phyloP scores from a whole-genome alignment of 2,113 vertebrate genomes.

The Triplophysa tibetana region DNA sequence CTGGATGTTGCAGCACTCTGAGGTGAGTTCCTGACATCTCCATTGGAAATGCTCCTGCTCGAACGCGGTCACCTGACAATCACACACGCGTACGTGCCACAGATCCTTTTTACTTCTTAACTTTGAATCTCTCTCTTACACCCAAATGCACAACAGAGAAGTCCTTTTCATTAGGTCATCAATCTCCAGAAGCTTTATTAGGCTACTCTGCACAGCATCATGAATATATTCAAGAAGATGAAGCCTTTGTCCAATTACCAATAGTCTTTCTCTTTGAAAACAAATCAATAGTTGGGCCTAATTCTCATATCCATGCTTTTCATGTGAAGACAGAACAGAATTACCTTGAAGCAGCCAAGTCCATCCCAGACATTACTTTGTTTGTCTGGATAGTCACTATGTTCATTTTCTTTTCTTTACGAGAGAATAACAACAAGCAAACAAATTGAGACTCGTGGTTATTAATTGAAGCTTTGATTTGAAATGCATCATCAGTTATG shows the following conservation, averaged over 20 bases:
- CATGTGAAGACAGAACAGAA: background rate
- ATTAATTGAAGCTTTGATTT: too few relatives aligned
- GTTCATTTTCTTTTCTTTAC: slow-evolving; percentile 52
- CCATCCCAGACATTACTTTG: slow-evolving; percentile 55
- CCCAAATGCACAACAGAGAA: background rate
- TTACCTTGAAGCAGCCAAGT: slow-evolving; percentile 68
- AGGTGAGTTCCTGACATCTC: slow-evolving; percentile 65
- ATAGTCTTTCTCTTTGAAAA: slow-evolving; percentile 12
- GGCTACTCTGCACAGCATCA: background rate
- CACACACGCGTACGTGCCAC: slow-evolving; percentile 2
- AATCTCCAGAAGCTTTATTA: background rate
- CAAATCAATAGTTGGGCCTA: slow-evolving; percentile 4
- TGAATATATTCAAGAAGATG: background rate
- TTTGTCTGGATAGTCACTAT: slow-evolving; percentile 55
- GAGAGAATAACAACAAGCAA: background rate
- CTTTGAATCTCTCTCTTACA: background rate
- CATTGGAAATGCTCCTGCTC: slow-evolving; percentile 71
- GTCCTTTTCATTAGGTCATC: background rate
- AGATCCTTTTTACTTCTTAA: background rate
- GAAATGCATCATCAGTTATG: too few relatives aligned
- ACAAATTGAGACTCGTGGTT: background rate
- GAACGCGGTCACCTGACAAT: slow-evolving; percentile 65
- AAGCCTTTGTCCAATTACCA: slow-evolving; percentile 6
- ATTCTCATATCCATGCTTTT: background rate
- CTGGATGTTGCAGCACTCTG: slow-evolving; percentile 68